Base-by-base conservation (phyloP, 1,140 invertebrate genomes). In the Psix sp. region DNA sequence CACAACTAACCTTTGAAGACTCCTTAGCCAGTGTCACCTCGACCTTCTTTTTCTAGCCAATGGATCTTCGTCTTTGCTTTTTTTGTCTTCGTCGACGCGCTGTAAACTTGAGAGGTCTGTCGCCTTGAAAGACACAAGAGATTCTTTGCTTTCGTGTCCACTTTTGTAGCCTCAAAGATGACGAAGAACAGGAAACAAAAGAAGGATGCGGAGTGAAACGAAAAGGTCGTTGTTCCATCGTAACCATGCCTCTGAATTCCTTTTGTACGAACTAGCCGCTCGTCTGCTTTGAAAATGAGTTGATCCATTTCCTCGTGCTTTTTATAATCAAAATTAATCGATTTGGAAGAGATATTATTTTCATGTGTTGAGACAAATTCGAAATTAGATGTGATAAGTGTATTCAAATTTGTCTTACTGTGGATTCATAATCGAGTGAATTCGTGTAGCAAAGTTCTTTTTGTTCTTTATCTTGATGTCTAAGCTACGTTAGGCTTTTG, bases 101-200 rank as follows among this genome's bases (percentile, higher is more conserved):
- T 65, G 51, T 72, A 72, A 62, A 62, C 67, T 76, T 67, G 56
- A 76, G 73, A 66, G 73, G 60, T 66, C 68, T 60, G 21, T 60
- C 62, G 46, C 67, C 60, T 62, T 59, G 60, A 60, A 63, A 72
- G 67, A 72, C 21, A 72, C 43, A 38, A 76, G 67, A 59, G 49
- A 72, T 71, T 71, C 73, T 76, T 71, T 76, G 51, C 54, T 39
- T 59, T 70, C 65, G 66, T 66, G 54, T 66, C 66, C 65, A 76
- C 62, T 76, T 73, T 66, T 59, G 60, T 75, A 40, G 70, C 70
- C 52, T 65, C 70, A 73, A 73, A 73, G 46, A 65, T 38, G 57
- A 49, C 49, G 38, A 46, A 72, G 59, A 59, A 48, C 36, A 52
- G 68, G 46, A 66, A 73, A 72, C 68, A 72, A 72, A 72, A 42